Evolutionary conservation across 2,888 invertebrate genomes (phyloP).

Genomic region (Helleia helle): DNA sequence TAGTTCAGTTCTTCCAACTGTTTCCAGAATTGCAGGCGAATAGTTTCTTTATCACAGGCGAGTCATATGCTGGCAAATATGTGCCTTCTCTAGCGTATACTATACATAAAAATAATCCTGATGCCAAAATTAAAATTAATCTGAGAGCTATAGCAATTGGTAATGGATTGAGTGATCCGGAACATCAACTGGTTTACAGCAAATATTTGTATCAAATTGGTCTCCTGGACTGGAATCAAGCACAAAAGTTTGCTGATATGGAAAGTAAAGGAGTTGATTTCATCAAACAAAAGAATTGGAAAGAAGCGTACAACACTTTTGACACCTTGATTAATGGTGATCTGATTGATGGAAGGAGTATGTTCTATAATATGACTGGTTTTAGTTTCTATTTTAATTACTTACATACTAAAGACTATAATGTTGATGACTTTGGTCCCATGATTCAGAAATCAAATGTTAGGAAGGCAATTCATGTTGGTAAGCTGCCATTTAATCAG

Average conservation of each 20-base stretch:
- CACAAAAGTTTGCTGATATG: conserved; percentile 71
- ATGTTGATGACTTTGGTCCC: conserved; percentile 64
- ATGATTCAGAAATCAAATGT: conserved; percentile 78
- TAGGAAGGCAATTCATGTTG: conserved; percentile 87
- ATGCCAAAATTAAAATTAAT: conserved; percentile 79
- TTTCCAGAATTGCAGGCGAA: conserved; percentile 83
- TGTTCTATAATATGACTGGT: conserved; percentile 84
- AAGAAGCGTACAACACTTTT: conserved; percentile 81
- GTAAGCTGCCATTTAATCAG: conserved; percentile 81
- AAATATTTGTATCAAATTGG: conserved; percentile 88
- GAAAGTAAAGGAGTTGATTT: conserved; percentile 73
- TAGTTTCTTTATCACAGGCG: conserved; percentile 91
- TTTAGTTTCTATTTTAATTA: conserved; percentile 85
- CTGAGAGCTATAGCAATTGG: conserved; percentile 83
- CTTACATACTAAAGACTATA: conserved; percentile 75
- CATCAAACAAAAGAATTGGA: conserved; percentile 78
- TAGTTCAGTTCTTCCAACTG: conserved; percentile 87
- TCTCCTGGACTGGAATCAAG: conserved; percentile 77
- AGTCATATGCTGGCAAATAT: conserved; percentile 89
- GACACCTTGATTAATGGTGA: conserved; percentile 82
- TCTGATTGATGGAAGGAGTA: conserved; percentile 68
- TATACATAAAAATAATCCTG: conserved; percentile 78
- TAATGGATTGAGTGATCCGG: conserved; percentile 86
- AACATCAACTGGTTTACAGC: conserved; percentile 83
- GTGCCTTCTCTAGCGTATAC: conserved; percentile 84